Conservation (phyloP, 1,140 invertebrate genomes). For the Aleiodes sp. region DNA sequence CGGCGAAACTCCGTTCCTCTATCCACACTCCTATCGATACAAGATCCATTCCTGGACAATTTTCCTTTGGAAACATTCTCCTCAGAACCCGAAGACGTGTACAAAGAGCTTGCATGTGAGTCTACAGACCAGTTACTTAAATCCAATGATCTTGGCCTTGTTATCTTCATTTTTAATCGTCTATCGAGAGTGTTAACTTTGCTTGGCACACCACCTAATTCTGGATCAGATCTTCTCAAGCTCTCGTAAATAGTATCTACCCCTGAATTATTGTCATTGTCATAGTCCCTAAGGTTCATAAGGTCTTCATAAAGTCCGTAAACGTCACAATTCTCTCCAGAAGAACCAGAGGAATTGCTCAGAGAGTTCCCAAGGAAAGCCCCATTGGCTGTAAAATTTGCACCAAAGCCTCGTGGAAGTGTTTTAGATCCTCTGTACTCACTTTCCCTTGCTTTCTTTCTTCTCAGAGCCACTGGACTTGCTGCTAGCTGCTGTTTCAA, state of each 20-base stretch:
- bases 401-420: slow-evolving; percentile 75
- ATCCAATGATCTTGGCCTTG: slow-evolving; percentile 82
- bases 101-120: slow-evolving; percentile 82
- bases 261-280: slow-evolving; percentile 77
- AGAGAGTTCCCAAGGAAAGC: slow-evolving; percentile 59
- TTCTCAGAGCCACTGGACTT: slow-evolving; percentile 76
- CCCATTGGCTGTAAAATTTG: slow-evolving; percentile 40
- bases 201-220: slow-evolving; percentile 81
- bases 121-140: slow-evolving; percentile 89
- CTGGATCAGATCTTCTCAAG: slow-evolving; percentile 81
- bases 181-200: slow-evolving; percentile 83
- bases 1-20: slow-evolving; percentile 37
- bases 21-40: slow-evolving; percentile 29
- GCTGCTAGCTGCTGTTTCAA: slow-evolving; percentile 70
- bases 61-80: slow-evolving; percentile 77
- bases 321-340: slow-evolving; percentile 80
- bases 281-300: slow-evolving; percentile 89
- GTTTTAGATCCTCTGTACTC: slow-evolving; percentile 80
- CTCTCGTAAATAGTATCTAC: slow-evolving; percentile 80
- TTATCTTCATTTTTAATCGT: slow-evolving; percentile 80
- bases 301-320: slow-evolving; percentile 90
- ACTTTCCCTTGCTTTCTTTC: slow-evolving; percentile 75
- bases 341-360: slow-evolving; percentile 68
- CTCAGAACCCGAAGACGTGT: slow-evolving; percentile 83
- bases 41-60: slow-evolving; percentile 73